Base-by-base conservation (phyloP, 2,797 vertebrate genomes). In the Heteromormyrus szaboi region DNA sequence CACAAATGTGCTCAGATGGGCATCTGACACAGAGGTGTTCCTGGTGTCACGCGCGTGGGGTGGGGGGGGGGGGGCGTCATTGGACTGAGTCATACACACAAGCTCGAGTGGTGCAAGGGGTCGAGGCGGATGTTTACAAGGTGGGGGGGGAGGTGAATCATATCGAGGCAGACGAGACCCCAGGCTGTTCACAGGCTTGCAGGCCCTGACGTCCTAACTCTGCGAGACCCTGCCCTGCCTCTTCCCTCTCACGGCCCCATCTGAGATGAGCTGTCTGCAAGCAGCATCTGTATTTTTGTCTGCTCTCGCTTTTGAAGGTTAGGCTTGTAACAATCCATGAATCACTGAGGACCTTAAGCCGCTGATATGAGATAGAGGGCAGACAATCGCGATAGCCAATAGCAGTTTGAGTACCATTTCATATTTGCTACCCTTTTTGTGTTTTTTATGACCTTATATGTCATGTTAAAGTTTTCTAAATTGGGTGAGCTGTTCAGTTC, bases 241-340 rank as follows among this genome's bases (percentile, higher is more conserved):
- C 50, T 5, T 53, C 41, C 19, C 33, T 86, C 51, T 59, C 19
- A 33, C 22, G 8, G 85, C 51, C n/a, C 17, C 48, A 7, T 76
- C 48, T 76, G 6, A 44, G 6, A 46, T 81, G 41, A 17, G 8
- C 3, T 29, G 62, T 29, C 59, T 87, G 59, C 62, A 56, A 68
- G 59, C 37, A 22, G n/a, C 33, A 65, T 44, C 86, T 65, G 19
- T 25, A 68, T 56, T 11, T 56, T 37, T 88, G 88, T 6, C 14
- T n/a, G 8, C n/a, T 56, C 22, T 81, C 51, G 11, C 85, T 81
- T 41, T 81, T 81, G 72, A 81, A 88, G 46, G 51, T 86, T 86
- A 86, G 68, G 22, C 37, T 29, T 37, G 12, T 79, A 88, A 54
- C 65, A 88, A 12, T 41, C 11, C 44, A 54, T 51, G 51, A 81